Evolutionary conservation across 2,113 vertebrate species (phyloP).

Genomic region (Coptodon rendalli): DNA sequence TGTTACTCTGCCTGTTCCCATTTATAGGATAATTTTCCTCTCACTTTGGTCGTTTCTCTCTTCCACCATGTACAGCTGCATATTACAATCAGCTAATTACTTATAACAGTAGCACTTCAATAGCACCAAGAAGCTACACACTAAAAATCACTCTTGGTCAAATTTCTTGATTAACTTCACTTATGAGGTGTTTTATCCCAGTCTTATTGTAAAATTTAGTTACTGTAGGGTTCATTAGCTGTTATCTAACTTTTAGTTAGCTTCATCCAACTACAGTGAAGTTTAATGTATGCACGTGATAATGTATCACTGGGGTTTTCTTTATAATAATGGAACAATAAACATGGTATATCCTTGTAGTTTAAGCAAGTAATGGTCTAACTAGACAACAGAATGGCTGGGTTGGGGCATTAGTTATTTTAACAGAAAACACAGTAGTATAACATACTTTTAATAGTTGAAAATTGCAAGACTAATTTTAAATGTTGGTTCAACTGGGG

Average conservation of each 20-base stretch:
- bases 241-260: not conserved
- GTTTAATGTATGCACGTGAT: not conserved
- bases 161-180: not conserved
- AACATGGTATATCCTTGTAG: not conserved
- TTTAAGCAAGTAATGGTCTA: not conserved
- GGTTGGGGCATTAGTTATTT: not conserved
- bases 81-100: not conserved
- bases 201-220: not conserved
- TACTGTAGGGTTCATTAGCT: not conserved
- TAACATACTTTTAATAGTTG: not conserved
- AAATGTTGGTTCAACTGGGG: not conserved
- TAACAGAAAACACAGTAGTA: not conserved
- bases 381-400: not conserved
- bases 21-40: not conserved
- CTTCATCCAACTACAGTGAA: not conserved
- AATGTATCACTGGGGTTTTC: not conserved
- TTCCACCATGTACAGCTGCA: not conserved
- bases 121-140: not conserved
- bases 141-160: not conserved
- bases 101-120: not conserved
- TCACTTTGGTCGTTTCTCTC: not conserved
- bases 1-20: not conserved
- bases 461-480: not conserved
- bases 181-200: not conserved
- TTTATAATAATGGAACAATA: not conserved